Evolutionary conservation across 2,888 invertebrate genomes (phyloP), one percentile per base, ranked within the genome.

Genomic region (Netelia fuscicornis): DNA sequence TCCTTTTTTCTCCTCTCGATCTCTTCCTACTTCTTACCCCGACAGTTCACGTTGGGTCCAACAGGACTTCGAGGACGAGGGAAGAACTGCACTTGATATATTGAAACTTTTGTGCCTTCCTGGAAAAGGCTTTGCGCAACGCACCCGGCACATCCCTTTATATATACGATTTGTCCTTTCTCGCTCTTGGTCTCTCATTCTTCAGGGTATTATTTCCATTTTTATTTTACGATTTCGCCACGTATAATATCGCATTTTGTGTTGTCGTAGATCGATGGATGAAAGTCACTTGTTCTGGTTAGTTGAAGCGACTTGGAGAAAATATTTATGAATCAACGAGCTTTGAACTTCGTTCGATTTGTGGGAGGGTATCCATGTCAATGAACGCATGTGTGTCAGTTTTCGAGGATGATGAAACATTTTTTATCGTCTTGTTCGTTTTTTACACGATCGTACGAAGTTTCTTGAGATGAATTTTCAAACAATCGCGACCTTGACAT

Each of bases 21-120:
- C 48, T 81, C 56, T 67, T 74, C 67, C 60, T 42, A 68, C 30
- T 65, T 70, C 70, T 76, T 76, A 62, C 30, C 37, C 30, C 20
- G 6, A 37, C 6, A 37, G 56, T 20, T 65, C 62, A 56, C 82
- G 68, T 62, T 60, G 60, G 62, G 54, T 56, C 86, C 79, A 81
- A 80, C 65, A 77, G 44, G 65, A 74, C 30, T 65, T 84, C 76
- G 87, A 77, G 86, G 78, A 85, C 84, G 87, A 88, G 87, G 88
- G 88, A 74, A 80, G 17, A 62, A 70, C 68, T 62, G 89, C 91
- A 91, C 91, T 91, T 92, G 91, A 92, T 92, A 90, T 92, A 92
- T 92, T 90, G 91, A 89, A 89, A 91, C 89, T 92, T 92, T 92
- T 92, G 90, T 91, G 89, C 87, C 89, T 88, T 91, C 89, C 88